Conservation (phyloP, 2,888 invertebrate genomes). For the Coenonympha arcania region DNA sequence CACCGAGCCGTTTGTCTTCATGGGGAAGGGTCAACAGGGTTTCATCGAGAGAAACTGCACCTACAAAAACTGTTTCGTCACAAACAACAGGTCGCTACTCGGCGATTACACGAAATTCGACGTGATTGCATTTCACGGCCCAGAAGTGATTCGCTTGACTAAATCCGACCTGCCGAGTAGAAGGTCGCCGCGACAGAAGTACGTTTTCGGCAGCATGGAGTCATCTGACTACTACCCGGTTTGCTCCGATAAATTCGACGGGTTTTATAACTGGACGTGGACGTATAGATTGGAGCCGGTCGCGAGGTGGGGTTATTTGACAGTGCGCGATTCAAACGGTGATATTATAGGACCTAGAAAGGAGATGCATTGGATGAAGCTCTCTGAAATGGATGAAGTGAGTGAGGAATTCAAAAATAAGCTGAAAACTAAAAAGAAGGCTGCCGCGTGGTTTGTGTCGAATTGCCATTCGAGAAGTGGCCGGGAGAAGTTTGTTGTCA, state of each 20-base stretch:
- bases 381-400: constrained; percentile 39
- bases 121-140: constrained; percentile 47
- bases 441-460: constrained; percentile 53
- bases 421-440: constrained; percentile 37
- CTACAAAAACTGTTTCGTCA: constrained; percentile 49
- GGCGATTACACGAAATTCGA: constrained; percentile 44
- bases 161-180: constrained; percentile 30
- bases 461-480: constrained; percentile 38
- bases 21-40: constrained; percentile 34
- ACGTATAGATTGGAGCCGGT: constrained; percentile 53
- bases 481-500: constrained; percentile 33
- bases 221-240: constrained; percentile 48
- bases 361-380: constrained; percentile 48
- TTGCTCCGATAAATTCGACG: constrained; percentile 39
- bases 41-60: constrained; percentile 44
- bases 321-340: constrained; percentile 41
- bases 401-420: constrained; percentile 34
- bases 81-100: constrained; percentile 35
- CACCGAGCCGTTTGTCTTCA: constrained; percentile 40
- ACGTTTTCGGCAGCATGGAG: constrained; percentile 50
- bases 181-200: constrained; percentile 48
- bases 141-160: constrained; percentile 35
- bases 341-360: constrained; percentile 45
- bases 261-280: constrained; percentile 62
- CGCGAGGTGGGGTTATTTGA: constrained; percentile 50